phyloP scores from a whole-genome alignment of 2,797 vertebrate genomes.

The Poecilia wingei region DNA sequence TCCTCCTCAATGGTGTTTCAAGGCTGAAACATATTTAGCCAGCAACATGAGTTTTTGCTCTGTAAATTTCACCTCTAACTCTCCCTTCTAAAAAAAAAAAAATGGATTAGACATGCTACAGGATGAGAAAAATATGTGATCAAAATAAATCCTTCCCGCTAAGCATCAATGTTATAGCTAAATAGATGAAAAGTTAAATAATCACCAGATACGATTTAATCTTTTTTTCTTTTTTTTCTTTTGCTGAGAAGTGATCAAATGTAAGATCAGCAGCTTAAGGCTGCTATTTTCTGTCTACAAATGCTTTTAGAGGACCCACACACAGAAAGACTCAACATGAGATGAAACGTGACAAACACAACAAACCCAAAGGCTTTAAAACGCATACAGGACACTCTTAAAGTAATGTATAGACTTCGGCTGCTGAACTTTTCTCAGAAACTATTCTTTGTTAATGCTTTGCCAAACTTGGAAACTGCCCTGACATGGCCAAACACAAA shows the following conservation, averaged over 20 bases:
- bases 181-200: constrained; percentile 32
- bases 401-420: constrained; percentile 50
- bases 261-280: neutral
- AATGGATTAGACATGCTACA: constrained; percentile 49
- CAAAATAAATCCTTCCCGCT: constrained; percentile 32
- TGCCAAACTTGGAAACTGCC: constrained; percentile 57
- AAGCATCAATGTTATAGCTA: constrained; percentile 25
- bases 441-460: constrained; percentile 34
- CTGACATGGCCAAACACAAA: constrained; percentile 34
- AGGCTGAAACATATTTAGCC: constrained; percentile 60
- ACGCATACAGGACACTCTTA: constrained; percentile 25
- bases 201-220: constrained; percentile 19
- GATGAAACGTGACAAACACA: constrained; percentile 30
- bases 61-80: constrained; percentile 33
- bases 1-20: constrained; percentile 56
- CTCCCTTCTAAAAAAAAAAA: constrained; percentile 45
- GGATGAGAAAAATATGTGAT: constrained; percentile 36
- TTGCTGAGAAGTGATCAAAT: constrained; percentile 5
- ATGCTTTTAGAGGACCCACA: constrained; percentile 23
- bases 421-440: constrained; percentile 40
- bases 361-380: constrained; percentile 15
- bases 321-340: constrained; percentile 22
- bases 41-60: constrained; percentile 24
- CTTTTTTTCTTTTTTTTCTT: neutral
- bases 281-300: constrained; percentile 6